Evolutionary conservation across 37 sponge, comb jelly and placozoan genomes (phyloP), one percentile per base, ranked within the genome.

Genomic region (Haliclona indistincta): DNA sequence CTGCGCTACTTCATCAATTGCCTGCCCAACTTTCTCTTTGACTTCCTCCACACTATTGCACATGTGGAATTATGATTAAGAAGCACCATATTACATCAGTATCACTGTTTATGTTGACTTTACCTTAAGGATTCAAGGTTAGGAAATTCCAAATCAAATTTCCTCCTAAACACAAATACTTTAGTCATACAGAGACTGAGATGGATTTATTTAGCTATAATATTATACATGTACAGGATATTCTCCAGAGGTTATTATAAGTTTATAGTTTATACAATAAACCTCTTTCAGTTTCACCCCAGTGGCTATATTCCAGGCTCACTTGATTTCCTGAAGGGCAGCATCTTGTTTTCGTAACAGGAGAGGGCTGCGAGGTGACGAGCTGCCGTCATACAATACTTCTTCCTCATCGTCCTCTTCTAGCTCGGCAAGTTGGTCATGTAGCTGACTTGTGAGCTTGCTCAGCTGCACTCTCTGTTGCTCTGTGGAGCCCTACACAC

Each of bases 61-160:
- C 51, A 47, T 47, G 51, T 47, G 15, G 13, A 47, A 17, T 10
- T 47, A 47, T 47, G 51, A 47, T 47, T 17, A 47, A 47, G 51
- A 47, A 15, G 51, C 51, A 17, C 13, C 13, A 47, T 15, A 47
- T 47, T 47, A 47, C 15, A 17, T n/a, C n/a, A 17, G 15, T 10
- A 47, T 10, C 51, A 47, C 51, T 47, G 51, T 47, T 47, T 17
- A 32, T 55, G 54, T 3, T 4, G 6, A 28, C 67, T 64, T 66
- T 51, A 81, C 82, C 82, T 84, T 39, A 84, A 38, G 1, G 30
- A 19, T 17, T 84, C 78, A 36, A 84, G 64, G 37, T 84, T 78
- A 4, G 78, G 78, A 63, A 84, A 84, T 51, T 84, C 68, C 25
- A 84, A 36, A 53, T 84, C 77, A 69, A 84, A 84, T 43, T 78